A percentile compares a stretch with the other conserved stretches of the same genome.
These are phyloP conservation scores for Trichogramma evanescens DNA, from an alignment of 2,888 invertebrate species.

Conservation along the genomic window DNA sequence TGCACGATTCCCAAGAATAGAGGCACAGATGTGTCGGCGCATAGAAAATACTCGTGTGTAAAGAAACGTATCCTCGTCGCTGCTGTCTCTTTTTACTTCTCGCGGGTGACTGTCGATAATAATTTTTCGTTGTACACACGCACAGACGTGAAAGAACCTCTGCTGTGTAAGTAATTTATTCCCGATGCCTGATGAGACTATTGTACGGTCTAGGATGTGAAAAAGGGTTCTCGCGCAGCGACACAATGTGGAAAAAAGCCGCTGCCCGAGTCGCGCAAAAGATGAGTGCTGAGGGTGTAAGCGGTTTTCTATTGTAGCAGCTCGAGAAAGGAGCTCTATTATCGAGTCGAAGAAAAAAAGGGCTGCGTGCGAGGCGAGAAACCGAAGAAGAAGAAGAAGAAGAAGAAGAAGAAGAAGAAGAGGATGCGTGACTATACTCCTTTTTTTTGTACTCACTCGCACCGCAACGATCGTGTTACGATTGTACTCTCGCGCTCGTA, in stretches of 20 bases:
- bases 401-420: background rate
- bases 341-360: conserved; percentile 11
- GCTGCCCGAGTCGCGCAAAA: conserved; percentile 1
- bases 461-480: too few relatives aligned
- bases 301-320: background rate
- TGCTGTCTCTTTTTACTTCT: conserved; percentile 3
- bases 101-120: conserved; percentile 30
- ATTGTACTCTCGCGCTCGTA: too few relatives aligned
- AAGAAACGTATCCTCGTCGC: background rate
- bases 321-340: background rate
- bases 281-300: background rate
- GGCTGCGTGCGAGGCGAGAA: conserved; percentile 25
- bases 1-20: too few relatives aligned
- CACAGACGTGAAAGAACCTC: conserved; percentile 10
- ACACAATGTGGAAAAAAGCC: conserved; percentile 12
- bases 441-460: too few relatives aligned
- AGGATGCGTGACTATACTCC: too few relatives aligned
- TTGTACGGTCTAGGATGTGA: conserved; percentile 29
- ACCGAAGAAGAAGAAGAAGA: background rate
- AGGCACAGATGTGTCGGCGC: too few relatives aligned
- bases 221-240: background rate
- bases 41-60: too few relatives aligned
- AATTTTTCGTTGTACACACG: conserved; percentile 28
- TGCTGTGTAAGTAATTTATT: conserved; percentile 36
- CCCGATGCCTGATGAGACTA: conserved; percentile 41